Conservation (phyloP, 2,888 invertebrate species). For the Phengaris alcon region DNA sequence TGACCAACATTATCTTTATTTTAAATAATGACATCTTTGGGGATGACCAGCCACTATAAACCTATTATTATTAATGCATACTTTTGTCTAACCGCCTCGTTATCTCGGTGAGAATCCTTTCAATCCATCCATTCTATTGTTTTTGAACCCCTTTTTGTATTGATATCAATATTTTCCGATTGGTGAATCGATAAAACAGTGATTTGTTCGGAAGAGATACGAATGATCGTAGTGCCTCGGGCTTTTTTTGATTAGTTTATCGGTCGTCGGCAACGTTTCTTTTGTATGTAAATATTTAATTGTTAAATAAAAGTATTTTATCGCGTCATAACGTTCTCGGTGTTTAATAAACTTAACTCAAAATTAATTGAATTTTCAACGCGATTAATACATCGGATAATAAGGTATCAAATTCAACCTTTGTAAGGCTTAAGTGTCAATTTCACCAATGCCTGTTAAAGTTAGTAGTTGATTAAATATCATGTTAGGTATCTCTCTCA, state of each 20-base stretch:
- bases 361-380: constrained; percentile 33
- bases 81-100: constrained; percentile 60
- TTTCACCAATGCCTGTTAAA: neutral
- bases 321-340: constrained; percentile 29
- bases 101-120: constrained; percentile 75
- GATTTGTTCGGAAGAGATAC: constrained; percentile 75
- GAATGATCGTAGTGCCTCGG: constrained; percentile 61
- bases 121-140: constrained; percentile 76
- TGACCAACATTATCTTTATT: neutral
- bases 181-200: constrained; percentile 71
- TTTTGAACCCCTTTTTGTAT: constrained; percentile 74
- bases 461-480: neutral
- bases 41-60: constrained; percentile 63
- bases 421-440: neutral
- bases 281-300: constrained; percentile 73
- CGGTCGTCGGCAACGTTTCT: constrained; percentile 69
- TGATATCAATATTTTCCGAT: constrained; percentile 77
- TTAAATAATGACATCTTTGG: constrained; percentile 38
- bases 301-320: constrained; percentile 50
- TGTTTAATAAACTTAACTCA: constrained; percentile 33
- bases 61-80: constrained; percentile 77
- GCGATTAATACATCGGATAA: neutral
- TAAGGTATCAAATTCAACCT: neutral
- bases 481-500: no score
- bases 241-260: constrained; percentile 68